Conservation (phyloP, 2,113 vertebrate genomes). For the Lethenteron reissneri region DNA sequence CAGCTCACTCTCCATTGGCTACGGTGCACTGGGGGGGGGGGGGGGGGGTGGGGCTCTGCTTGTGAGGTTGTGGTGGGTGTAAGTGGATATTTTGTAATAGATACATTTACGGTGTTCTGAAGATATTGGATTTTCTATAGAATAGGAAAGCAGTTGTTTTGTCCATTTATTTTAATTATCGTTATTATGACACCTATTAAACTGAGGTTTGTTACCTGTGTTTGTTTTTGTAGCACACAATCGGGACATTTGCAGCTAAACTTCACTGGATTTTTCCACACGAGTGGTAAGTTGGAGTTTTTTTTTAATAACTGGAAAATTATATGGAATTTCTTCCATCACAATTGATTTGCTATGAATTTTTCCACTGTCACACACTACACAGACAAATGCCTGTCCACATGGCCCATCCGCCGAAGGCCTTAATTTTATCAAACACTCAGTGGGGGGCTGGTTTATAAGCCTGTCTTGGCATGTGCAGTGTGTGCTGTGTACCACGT, state of each 20-base stretch:
- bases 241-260: slow-evolving; percentile 90
- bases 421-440: background rate
- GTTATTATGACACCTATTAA: too few relatives aligned
- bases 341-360: background rate
- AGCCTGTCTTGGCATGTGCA: background rate
- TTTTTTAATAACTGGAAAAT: slow-evolving; percentile 1
- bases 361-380: background rate
- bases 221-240: slow-evolving; percentile 6
- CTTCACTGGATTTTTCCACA: slow-evolving; percentile 98
- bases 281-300: slow-evolving; percentile 39
- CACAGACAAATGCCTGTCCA: background rate
- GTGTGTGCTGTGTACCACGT: background rate
- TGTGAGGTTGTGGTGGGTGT: too few relatives aligned
- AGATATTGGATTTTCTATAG: too few relatives aligned
- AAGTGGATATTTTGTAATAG: too few relatives aligned
- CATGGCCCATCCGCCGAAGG: background rate
- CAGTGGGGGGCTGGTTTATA: background rate
- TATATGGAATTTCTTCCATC: background rate
- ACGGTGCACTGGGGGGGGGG: too few relatives aligned
- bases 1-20: too few relatives aligned
- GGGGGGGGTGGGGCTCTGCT: too few relatives aligned
- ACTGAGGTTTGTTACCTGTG: too few relatives aligned
- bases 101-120: too few relatives aligned
- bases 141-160: too few relatives aligned
- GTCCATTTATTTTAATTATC: too few relatives aligned